These are phyloP conservation scores for Arenaria interpres DNA, from an alignment of 2,113 vertebrate species.

Conservation along the genomic window DNA sequence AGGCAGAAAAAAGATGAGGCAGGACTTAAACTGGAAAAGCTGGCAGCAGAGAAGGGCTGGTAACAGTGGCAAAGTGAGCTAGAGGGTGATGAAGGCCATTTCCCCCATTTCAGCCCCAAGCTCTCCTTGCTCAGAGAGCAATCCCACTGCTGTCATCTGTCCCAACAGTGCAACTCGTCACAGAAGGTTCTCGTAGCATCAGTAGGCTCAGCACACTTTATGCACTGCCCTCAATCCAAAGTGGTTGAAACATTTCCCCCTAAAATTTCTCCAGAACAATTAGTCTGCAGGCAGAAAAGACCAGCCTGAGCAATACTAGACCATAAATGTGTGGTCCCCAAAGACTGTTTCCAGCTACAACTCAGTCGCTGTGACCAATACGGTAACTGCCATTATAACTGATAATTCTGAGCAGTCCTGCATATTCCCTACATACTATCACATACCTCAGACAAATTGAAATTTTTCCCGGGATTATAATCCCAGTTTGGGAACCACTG, in stretches of 20 bases:
- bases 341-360: not conserved
- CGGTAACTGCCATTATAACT: not conserved
- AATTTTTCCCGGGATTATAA: not conserved
- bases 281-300: not conserved
- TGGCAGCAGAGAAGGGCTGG: not conserved
- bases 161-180: not conserved
- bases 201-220: not conserved
- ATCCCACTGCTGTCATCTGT: not conserved
- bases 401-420: not conserved
- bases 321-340: not conserved
- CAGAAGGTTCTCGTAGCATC: not conserved
- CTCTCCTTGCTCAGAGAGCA: not conserved
- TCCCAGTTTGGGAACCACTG: not conserved
- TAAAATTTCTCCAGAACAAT: not conserved
- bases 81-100: not conserved
- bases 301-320: not conserved
- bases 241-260: not conserved
- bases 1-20: not conserved
- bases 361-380: not conserved
- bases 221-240: not conserved
- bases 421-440: not conserved
- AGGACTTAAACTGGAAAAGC: not conserved
- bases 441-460: not conserved
- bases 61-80: not conserved
- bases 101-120: not conserved